Evolutionary conservation across 2,888 invertebrate species (phyloP), one percentile per base, ranked within the genome.

Genomic region (Rotaria sp.): DNA sequence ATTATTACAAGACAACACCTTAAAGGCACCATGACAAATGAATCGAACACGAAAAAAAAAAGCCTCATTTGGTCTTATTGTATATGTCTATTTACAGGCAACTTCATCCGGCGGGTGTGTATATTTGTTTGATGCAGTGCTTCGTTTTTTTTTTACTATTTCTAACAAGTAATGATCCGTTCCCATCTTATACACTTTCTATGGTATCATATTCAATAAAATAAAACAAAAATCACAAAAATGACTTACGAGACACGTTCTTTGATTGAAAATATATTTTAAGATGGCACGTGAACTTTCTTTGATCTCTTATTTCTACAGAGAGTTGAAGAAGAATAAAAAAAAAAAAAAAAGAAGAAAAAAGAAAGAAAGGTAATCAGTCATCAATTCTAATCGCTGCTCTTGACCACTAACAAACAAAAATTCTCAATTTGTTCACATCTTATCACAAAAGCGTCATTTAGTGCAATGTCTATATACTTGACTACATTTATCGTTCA

Each of bases 221-320:
- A 67, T 67, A 67, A 67, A 67, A 67, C 15, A 18, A 67, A 67
- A 67, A 67, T 67, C 67, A 67, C 67, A 67, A 35, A 35, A 67
- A 67, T 67, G 67, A 67, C 67, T 67, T 67, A 67, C 67, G 67
- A 67, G 67, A 67, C 67, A 67, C 67, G 67, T 67, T 67, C n/a
- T 30, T 67, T 15, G 67, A 67, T 67, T 35, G 67, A 67, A 67
- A 67, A 67, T 35, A 30, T 35, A 30, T 67, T 67, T 18, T 35
- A 67, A 67, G 67, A 67, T 67, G 67, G 67, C 67, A 67, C 67
- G 67, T 67, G 30, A 67, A 67, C 30, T 30, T 67, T 67, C 67
- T 67, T 30, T 67, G 67, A 67, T 67, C 67, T 67, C 67, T 35
- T 30, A 67, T 67, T 67, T 67, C 30, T 1, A 67, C 13, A 35